Percentiles rank a stretch among this genome's conserved stretches.
phyloP scores from a whole-genome alignment of 2,888 invertebrate species.

The Bimastos eiseni region DNA sequence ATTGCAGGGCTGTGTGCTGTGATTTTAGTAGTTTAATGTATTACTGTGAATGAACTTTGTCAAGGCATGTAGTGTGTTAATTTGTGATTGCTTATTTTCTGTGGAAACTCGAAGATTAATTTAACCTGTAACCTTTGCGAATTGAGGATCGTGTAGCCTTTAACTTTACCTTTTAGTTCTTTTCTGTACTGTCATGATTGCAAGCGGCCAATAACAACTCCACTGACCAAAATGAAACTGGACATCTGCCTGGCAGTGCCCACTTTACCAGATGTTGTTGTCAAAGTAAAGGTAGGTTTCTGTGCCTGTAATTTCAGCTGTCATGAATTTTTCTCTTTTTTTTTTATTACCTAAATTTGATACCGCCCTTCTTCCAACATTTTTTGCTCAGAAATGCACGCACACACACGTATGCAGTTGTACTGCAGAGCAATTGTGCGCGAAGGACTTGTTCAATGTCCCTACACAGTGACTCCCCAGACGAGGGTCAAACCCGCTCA shows the following conservation, averaged over 20 bases:
- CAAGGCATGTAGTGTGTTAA: neutral
- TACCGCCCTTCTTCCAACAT: too few relatives aligned
- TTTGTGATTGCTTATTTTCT: neutral
- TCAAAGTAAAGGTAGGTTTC: conserved; percentile 16
- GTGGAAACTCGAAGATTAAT: neutral
- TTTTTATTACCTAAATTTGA: neutral
- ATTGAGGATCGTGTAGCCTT: too few relatives aligned
- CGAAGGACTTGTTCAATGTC: too few relatives aligned
- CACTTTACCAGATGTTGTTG: neutral
- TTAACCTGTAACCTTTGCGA: neutral
- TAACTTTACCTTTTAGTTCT: neutral
- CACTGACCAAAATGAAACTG: conserved; percentile 19
- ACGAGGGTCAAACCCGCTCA: too few relatives aligned
- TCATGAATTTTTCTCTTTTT: neutral
- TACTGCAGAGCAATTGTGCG: too few relatives aligned
- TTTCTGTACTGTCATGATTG: conserved; percentile 4
- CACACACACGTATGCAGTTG: too few relatives aligned
- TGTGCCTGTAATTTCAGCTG: neutral
- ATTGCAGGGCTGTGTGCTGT: neutral
- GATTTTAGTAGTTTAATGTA: neutral
- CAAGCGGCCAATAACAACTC: neutral
- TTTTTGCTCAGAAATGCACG: too few relatives aligned
- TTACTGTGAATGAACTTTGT: neutral
- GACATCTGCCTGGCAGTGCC: neutral
- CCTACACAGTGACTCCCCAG: too few relatives aligned